A percentile compares a stretch with the other conserved stretches of the same genome.
Conservation (phyloP, 2,888 invertebrate species). For the Galerucella nymphaeae region DNA sequence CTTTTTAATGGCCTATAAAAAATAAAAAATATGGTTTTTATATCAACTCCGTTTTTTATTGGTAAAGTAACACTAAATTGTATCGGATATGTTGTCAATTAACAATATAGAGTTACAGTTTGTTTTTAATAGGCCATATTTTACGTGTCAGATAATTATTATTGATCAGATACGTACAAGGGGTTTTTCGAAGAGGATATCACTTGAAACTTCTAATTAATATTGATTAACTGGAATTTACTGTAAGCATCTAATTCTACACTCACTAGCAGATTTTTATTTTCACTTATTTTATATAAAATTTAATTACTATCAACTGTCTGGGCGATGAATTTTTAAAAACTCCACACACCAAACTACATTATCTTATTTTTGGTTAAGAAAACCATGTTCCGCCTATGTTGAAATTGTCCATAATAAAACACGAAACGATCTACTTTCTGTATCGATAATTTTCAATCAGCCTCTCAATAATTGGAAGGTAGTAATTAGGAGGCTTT, state of each 20-base stretch:
- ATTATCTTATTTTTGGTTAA: too few species aligned
- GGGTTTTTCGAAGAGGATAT: not conserved
- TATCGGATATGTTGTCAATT: constrained; percentile 25
- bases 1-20: constrained; percentile 19
- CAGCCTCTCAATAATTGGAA: constrained; percentile 30
- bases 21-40: constrained; percentile 21
- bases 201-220: not conserved
- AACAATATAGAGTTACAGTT: constrained; percentile 25
- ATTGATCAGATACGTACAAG: constrained; percentile 8
- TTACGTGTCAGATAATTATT: constrained; percentile 22
- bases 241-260: too few species aligned
- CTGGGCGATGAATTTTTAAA: too few species aligned
- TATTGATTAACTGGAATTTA: too few species aligned
- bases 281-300: too few species aligned
- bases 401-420: constrained; percentile 17
- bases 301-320: too few species aligned
- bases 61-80: constrained; percentile 22
- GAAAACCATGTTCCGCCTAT: constrained; percentile 1
- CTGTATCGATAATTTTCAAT: constrained; percentile 33
- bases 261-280: too few species aligned
- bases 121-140: constrained; percentile 28
- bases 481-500: constrained; percentile 33
- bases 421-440: constrained; percentile 33
- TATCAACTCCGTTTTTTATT: constrained; percentile 23
- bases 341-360: too few species aligned